These are phyloP conservation scores for Hippotragus niger DNA, from an alignment of 2,113 vertebrate species.

Conservation along the genomic window DNA sequence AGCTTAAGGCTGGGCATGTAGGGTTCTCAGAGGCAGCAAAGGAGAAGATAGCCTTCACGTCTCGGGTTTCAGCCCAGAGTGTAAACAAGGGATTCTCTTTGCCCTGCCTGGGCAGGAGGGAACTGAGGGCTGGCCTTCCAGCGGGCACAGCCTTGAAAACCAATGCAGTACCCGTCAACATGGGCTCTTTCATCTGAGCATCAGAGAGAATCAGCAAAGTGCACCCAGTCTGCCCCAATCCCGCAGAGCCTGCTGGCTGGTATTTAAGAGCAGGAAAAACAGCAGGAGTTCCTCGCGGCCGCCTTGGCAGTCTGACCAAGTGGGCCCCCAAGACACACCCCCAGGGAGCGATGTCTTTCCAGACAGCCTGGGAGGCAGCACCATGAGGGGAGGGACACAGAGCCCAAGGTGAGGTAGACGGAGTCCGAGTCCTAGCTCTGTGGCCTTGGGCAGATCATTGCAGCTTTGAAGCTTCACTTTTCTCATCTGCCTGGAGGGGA, in stretches of 20 bases:
- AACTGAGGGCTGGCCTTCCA: not conserved
- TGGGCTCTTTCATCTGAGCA: not conserved
- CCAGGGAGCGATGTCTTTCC: not conserved
- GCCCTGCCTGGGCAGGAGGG: not conserved
- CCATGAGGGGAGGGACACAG: accelerated
- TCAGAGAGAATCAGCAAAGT: not conserved
- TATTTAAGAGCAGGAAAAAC: not conserved
- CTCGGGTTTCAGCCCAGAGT: not conserved
- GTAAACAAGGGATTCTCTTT: not conserved
- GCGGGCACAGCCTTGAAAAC: not conserved
- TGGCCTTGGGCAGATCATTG: no score
- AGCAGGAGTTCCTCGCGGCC: not conserved
- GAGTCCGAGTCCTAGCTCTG: not conserved
- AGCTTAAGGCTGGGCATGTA: not conserved
- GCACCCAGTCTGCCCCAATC: not conserved
- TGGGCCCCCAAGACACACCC: not conserved
- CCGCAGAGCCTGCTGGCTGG: accelerated
- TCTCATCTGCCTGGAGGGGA: not conserved
- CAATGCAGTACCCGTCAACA: accelerated
- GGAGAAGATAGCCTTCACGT: not conserved
- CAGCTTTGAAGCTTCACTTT: not conserved
- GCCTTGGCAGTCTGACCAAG: not conserved
- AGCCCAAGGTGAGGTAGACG: accelerated
- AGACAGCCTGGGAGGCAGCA: not conserved
- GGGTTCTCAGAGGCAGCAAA: not conserved